Percentiles rank a stretch among this genome's conserved stretches.
These are phyloP conservation scores for Cassiopea xamachana DNA, from an alignment of 30 jellyfish, hydroid and myxozoan species.

Conservation along the genomic window DNA sequence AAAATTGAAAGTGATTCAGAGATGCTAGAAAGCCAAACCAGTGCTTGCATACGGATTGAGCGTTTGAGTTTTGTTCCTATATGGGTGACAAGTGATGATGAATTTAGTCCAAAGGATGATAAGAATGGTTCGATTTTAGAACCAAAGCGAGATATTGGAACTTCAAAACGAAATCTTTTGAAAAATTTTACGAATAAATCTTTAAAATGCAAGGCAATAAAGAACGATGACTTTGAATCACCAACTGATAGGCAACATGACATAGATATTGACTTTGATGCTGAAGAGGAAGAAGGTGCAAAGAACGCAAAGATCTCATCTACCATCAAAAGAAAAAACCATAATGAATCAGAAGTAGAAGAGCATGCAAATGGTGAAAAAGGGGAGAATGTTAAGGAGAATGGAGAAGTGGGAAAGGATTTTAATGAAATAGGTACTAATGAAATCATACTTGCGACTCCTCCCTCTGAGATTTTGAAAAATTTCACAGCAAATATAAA, in stretches of 20 bases:
- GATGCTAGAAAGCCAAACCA: background rate
- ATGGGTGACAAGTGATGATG: conserved; percentile 8
- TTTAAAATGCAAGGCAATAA: background rate
- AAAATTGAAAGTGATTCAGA: background rate
- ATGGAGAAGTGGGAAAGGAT: background rate
- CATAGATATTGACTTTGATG: background rate
- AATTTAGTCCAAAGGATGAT: background rate
- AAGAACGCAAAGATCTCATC: background rate
- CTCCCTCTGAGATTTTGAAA: conserved; percentile 3
- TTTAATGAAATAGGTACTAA: background rate
- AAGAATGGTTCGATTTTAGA: background rate
- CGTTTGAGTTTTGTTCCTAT: conserved; percentile 19
- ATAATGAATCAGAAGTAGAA: background rate
- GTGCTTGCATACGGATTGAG: conserved; percentile 2
- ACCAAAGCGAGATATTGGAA: background rate
- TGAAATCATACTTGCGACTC: conserved; percentile 31
- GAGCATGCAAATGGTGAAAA: background rate
- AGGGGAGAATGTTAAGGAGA: background rate
- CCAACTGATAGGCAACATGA: background rate
- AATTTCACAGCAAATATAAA: background rate
- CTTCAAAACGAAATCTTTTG: conserved; percentile 4
- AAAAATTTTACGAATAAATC: background rate
- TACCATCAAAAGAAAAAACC: background rate
- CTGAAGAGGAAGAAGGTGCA: background rate
- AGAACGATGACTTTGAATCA: background rate